phyloP scores from a whole-genome alignment of 2,797 vertebrate genomes.

The Chromobotia macracanthus region DNA sequence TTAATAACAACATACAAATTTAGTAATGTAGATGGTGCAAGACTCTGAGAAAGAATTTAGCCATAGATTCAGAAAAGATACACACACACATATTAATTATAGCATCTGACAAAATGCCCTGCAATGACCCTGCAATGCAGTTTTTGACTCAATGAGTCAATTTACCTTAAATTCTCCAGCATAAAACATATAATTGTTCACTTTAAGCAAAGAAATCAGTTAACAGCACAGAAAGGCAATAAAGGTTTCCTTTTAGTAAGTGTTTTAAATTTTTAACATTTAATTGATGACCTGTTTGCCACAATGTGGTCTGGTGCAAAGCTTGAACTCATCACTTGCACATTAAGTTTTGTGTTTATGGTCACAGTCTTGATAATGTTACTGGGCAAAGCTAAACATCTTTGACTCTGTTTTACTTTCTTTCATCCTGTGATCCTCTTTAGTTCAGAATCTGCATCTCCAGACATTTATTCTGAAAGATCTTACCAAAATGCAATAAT shows the following conservation, averaged over 20 bases:
- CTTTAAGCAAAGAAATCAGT: slow-evolving; percentile 17
- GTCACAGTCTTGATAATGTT: slow-evolving; percentile 22
- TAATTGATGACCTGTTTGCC: neutral
- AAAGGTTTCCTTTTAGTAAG: neutral
- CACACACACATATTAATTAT: slow-evolving; percentile 10
- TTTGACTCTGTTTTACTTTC: slow-evolving; percentile 5
- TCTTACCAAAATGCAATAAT: slow-evolving; percentile 43
- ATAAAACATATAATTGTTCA: slow-evolving; percentile 2
- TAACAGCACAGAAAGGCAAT: slow-evolving; percentile 1
- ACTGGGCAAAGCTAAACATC: slow-evolving; percentile 17
- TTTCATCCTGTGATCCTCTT: neutral
- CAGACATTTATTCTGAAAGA: slow-evolving; percentile 28
- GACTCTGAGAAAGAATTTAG: no score
- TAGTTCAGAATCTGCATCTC: slow-evolving; percentile 20
- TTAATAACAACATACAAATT: no score
- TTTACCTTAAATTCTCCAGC: slow-evolving; percentile 7
- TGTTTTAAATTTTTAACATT: no score
- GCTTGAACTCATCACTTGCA: no score
- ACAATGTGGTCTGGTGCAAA: neutral
- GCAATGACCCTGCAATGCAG: slow-evolving; percentile 38
- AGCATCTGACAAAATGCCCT: slow-evolving; percentile 10
- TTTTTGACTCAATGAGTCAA: neutral
- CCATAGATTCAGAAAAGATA: no score
- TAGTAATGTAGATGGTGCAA: no score
- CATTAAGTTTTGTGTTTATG: slow-evolving; percentile 23